phyloP scores from a whole-genome alignment of 2,888 invertebrate species.

The Lithosia quadra region DNA sequence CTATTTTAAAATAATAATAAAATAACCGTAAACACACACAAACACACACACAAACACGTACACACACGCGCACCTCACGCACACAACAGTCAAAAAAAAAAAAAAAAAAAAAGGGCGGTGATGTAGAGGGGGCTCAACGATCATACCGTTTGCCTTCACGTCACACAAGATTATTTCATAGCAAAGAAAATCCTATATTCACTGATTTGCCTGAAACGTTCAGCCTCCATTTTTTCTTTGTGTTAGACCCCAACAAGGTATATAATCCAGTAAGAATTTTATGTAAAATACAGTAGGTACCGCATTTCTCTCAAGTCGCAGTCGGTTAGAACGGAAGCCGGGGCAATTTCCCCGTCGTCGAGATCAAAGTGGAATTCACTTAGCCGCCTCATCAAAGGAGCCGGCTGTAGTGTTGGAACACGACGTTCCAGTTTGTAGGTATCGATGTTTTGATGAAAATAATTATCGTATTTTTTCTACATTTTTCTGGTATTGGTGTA shows the following conservation, averaged over 20 bases:
- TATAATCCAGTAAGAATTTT: conserved; percentile 13
- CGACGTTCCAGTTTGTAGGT: conserved; percentile 9
- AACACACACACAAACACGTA: too few species aligned
- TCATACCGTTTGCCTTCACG: too few species aligned
- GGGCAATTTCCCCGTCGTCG: conserved; percentile 71
- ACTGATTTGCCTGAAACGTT: not conserved
- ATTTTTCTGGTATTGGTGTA: too few species aligned
- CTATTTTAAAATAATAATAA: too few species aligned
- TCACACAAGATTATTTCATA: too few species aligned
- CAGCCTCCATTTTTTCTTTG: not conserved
- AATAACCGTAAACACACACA: too few species aligned
- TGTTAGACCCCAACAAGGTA: not conserved
- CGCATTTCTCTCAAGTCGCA: conserved; percentile 30
- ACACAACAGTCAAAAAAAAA: too few species aligned
- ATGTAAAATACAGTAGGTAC: conserved; percentile 27
- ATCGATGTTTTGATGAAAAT: conserved; percentile 36
- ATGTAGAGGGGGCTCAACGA: too few species aligned
- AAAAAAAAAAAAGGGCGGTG: too few species aligned
- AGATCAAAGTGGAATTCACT: conserved; percentile 82
- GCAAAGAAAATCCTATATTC: too few species aligned
- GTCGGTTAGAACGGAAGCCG: conserved; percentile 57
- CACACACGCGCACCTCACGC: too few species aligned
- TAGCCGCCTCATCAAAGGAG: conserved; percentile 78
- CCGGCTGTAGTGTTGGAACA: conserved; percentile 56
- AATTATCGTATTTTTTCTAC: not conserved